Evolutionary conservation across 2,113 vertebrate species (phyloP).

Genomic region (Leptodactylus fuscus): DNA sequence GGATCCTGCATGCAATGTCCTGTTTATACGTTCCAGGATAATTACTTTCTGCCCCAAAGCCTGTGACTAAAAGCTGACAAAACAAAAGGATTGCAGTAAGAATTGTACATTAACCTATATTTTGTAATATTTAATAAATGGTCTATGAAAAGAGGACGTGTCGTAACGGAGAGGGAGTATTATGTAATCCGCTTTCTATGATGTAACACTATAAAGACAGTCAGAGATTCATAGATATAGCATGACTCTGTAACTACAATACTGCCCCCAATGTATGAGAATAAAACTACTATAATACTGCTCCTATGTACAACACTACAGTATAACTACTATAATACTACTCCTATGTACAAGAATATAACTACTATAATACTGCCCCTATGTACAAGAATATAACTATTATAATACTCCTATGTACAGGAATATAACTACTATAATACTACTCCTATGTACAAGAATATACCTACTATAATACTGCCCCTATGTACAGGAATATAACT

Average conservation of each 20-base stretch:
- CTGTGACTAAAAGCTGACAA: conserved; percentile 1
- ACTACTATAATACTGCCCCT: background rate
- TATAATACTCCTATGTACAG: too few species aligned
- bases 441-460: background rate
- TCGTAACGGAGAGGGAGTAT: background rate
- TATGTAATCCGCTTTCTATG: background rate
- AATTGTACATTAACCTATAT: conserved; percentile 10
- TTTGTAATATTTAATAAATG: background rate
- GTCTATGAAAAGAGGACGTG: background rate
- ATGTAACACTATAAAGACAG: background rate
- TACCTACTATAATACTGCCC: background rate
- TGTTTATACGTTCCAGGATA: background rate
- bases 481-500: conserved; percentile 1
- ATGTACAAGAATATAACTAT: conserved; percentile 21
- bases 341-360: conserved; percentile 2
- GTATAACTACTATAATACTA: conserved; percentile 3
- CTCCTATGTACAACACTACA: background rate
- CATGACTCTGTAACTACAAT: background rate
- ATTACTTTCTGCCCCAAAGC: conserved; percentile 10
- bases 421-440: too few species aligned
- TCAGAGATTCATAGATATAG: background rate
- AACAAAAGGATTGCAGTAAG: background rate
- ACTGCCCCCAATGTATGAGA: background rate
- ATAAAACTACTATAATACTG: conserved; percentile 14
- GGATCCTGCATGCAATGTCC: background rate